Conservation (phyloP, 2,888 invertebrate species). For the Drosophila melanosoma region DNA sequence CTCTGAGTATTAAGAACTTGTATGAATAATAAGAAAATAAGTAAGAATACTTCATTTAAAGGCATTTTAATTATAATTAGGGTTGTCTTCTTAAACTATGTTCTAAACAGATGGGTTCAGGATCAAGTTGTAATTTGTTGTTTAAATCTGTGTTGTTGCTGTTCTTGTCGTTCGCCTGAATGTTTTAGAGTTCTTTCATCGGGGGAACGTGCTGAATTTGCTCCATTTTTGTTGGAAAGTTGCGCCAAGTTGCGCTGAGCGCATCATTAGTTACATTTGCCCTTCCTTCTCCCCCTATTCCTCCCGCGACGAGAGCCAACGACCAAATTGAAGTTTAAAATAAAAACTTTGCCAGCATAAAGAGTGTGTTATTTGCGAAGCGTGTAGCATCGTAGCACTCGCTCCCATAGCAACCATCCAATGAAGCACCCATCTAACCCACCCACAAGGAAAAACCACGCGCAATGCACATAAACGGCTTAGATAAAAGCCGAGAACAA, state of each 20-base stretch:
- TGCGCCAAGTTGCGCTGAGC: constrained; percentile 52
- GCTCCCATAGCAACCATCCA: constrained; percentile 30
- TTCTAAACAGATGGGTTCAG: neutral
- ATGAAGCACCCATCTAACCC: constrained; percentile 7
- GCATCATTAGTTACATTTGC: constrained; percentile 76
- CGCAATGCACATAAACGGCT: constrained; percentile 71
- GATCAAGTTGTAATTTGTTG: neutral
- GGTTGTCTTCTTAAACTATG: too few species aligned
- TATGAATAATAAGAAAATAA: neutral
- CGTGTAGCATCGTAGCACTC: constrained; percentile 38
- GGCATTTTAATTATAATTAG: neutral
- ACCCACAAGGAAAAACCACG: constrained; percentile 21
- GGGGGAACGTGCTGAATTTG: constrained; percentile 79
- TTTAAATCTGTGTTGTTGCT: neutral
- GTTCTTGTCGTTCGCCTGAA: constrained; percentile 3
- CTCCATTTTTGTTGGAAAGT: constrained; percentile 71
- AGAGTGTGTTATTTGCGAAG: constrained; percentile 72
- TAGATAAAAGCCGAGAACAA: constrained; percentile 74
- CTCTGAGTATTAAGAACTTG: too few species aligned
- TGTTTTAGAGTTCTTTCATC: constrained; percentile 21
- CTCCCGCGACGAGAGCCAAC: constrained; percentile 35
- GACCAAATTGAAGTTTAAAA: constrained; percentile 78
- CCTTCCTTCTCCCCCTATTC: neutral
- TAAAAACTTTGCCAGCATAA: constrained; percentile 76
- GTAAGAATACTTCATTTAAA: neutral